Evolutionary conservation across 2,113 vertebrate genomes (phyloP), one percentile per base, ranked within the genome.

Genomic region (Delphinapterus leucas): DNA sequence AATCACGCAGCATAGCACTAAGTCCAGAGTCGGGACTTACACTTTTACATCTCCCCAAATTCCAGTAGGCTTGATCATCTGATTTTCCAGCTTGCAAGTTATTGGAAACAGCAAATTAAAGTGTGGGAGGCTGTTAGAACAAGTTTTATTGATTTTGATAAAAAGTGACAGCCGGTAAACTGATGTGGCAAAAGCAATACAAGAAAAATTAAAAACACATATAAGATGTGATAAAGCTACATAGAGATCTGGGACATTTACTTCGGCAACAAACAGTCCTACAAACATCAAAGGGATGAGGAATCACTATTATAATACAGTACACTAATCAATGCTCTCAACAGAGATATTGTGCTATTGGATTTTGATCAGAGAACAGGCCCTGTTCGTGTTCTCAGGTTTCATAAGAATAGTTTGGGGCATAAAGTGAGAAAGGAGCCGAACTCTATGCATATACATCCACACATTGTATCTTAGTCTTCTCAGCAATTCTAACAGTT

Each of bases 81-180:
- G 26, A 79, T 88, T 79, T 94, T 97, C 55, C 53, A 94, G 15
- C 20, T 92, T 68, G 60, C 67, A 38, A 8, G 9, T 49, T 73
- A 88, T 94, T 68, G 44, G 81, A 92, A 85, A 83, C 6, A 94
- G 53, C 1, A 79, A 94, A 89, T 85, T 92, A 60, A 94, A 80
- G 55, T n/a, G 36, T 79, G 55, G 38, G 21, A 79, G 55, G 18
- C 23, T 73, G 38, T 71, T 21, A 28, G 82, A 47, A 92, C 80
- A 71, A 33, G 28, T 41, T 81, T 91, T 49, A 73, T 15, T 79
- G 44, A 85, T 88, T 92, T 60, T 83, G 74, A 73, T 91, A 73
- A 83, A 95, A 93, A 76, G 18, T 71, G 82, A 91, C 74, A 83
- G 44, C 33, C 65, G 26, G 53, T 65, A 97, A 94, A 77, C 88